These are phyloP conservation scores for Phenacoccus solenopsis DNA, from an alignment of 1,140 invertebrate genomes.

Conservation along the genomic window DNA sequence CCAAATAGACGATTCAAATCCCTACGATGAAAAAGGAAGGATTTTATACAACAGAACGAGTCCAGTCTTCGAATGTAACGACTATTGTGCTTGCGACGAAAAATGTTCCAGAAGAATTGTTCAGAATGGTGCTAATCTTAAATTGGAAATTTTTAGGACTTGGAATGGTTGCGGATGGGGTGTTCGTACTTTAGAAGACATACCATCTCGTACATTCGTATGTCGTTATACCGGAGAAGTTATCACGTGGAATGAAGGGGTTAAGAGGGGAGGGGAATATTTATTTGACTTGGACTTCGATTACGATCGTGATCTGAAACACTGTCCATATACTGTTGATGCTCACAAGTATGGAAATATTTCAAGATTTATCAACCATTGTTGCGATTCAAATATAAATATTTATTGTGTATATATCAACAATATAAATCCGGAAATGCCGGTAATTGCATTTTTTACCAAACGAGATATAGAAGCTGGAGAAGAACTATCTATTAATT, in stretches of 20 bases:
- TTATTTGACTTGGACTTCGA: background rate
- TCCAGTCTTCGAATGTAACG: slow-evolving; percentile 91
- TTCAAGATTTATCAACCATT: slow-evolving; percentile 89
- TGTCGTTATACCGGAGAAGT: slow-evolving; percentile 89
- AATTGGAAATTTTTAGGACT: slow-evolving; percentile 77
- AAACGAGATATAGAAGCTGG: slow-evolving; percentile 64
- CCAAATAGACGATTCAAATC: background rate
- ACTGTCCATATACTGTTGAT: slow-evolving; percentile 61
- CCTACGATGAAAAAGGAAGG: slow-evolving; percentile 46
- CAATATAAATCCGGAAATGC: slow-evolving; percentile 78
- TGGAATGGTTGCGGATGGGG: slow-evolving; percentile 85
- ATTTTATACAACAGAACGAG: slow-evolving; percentile 54
- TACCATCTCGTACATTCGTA: slow-evolving; percentile 62
- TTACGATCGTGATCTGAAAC: background rate
- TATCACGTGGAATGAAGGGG: slow-evolving; percentile 70
- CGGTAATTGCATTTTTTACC: slow-evolving; percentile 74
- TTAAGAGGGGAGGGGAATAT: background rate
- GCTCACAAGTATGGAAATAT: slow-evolving; percentile 80
- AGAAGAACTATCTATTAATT: slow-evolving; percentile 62
- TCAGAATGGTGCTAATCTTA: slow-evolving; percentile 75
- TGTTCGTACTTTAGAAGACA: slow-evolving; percentile 59
- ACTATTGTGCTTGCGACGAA: slow-evolving; percentile 56
- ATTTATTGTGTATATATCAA: slow-evolving; percentile 81
- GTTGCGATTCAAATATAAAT: slow-evolving; percentile 77
- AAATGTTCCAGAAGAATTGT: slow-evolving; percentile 76